Conservation (phyloP, 1,140 invertebrate species). For the Colletes latitarsis region DNA sequence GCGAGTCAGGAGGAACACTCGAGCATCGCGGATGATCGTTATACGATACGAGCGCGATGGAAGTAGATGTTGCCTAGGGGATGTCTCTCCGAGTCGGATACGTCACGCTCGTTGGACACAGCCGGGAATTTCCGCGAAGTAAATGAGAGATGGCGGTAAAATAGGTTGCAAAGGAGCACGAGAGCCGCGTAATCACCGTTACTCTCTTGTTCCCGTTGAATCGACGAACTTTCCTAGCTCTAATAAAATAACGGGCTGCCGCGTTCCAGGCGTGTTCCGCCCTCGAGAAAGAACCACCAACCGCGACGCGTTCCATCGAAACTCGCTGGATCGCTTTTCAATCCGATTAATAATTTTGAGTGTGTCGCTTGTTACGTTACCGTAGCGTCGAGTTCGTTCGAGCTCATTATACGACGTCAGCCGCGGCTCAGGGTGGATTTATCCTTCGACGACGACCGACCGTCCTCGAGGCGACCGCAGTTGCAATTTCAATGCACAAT, state of each 20-base stretch:
- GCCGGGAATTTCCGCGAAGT: background rate
- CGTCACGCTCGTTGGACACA: conserved; percentile 8
- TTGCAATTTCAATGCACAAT: conserved; percentile 41
- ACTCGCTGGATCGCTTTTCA: conserved; percentile 14
- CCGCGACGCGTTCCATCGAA: background rate
- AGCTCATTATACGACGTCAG: conserved; percentile 14
- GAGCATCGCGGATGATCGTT: background rate
- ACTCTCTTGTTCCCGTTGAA: conserved; percentile 5
- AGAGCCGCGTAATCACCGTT: conserved; percentile 9
- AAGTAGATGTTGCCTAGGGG: background rate
- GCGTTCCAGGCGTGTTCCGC: background rate
- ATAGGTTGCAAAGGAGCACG: conserved; percentile 1
- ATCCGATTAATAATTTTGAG: conserved; percentile 39
- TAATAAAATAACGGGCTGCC: conserved; percentile 9
- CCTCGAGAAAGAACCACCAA: background rate
- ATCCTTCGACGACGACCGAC: conserved; percentile 2
- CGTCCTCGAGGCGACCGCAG: conserved; percentile 35
- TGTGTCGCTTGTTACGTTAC: background rate
- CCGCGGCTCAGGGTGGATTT: background rate
- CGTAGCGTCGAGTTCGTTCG: background rate
- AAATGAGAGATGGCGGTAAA: conserved; percentile 15
- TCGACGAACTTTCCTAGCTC: background rate
- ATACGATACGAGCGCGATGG: background rate
- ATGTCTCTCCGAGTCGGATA: background rate
- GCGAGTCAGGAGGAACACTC: too few relatives aligned